Base-by-base conservation (phyloP, 2,888 invertebrate species). In the Andricus quercusramuli region DNA sequence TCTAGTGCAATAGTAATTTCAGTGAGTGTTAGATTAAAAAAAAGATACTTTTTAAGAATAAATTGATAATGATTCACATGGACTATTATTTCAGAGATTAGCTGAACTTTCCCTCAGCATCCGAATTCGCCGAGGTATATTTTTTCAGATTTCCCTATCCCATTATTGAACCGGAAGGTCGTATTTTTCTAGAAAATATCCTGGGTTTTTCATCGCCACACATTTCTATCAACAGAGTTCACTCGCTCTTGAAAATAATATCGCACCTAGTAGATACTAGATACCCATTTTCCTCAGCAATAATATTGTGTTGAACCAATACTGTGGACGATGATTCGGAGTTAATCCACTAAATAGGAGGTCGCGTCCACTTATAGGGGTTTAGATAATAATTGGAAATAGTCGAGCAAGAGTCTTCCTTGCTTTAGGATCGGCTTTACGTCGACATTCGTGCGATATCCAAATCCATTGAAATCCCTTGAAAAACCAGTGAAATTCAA, bases 371-470 rank as follows among this genome's bases (percentile, higher is more conserved):
- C 85, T 87, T 86, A 85, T 79, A 56, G 78, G 79, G 86, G 84
- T 86, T 88, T 88, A 83, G 81, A 83, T 86, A 85, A 88, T 89
- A 87, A 89, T 88, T 87, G 86, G 85, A 84, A 87, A 86, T 86
- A 83, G 82, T 82, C 80, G 86, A 80, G 78, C 22, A 74, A 56
- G 67, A 56, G 77, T 44, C 78, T 79, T 77, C 65, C 76, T 83
- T 80, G 70, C 78, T 81, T 79, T 80, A 70, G 80, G 44, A 51
- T 65, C 77, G 51, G 77, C 80, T 82, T 85, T 81, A 70, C 79
- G 79, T 84, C 82, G 79, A 80, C 77, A 81, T 85, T 83, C 77
- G 13, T 70, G n/a, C 32, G 47, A 70, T 47, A 47, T 37, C 37
- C 37, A 37, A 37, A 37, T 37, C 37, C 8, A 37, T 8, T 37